Evolutionary conservation across 2,797 vertebrate genomes (phyloP), one percentile per base, ranked within the genome.

Genomic region (Darevskia mixta): DNA sequence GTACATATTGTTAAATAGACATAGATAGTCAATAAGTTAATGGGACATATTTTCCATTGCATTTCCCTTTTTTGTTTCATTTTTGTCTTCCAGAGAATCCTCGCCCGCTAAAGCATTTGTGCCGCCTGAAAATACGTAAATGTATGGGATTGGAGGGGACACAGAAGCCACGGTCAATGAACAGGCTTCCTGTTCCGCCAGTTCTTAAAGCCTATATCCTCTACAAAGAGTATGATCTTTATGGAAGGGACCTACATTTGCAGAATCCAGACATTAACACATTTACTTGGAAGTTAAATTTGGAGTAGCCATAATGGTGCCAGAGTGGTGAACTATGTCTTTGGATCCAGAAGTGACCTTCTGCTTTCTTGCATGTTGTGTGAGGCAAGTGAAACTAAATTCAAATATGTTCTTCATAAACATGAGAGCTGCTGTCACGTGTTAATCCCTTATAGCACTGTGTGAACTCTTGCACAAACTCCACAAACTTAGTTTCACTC

Each of bases 191-290:
- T 8, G 95, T 98, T 43, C 98, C 98, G 84, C 92, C 95, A 86
- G 83, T 96, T 89, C 95, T 98, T 87, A 97, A 90, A 92, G 96
- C 96, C 91, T 98, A 97, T 85, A 94, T 98, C 91, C 92, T 98
- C 88, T 98, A 97, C 95, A 98, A 96, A 91, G 98, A 98, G n/a
- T 97, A 97, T 83, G 97, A 98, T 92, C 96, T 98, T 45, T 98
- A 98, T 92, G 95, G 96, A 84, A 95, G 94, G 91, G 91, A 94
- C 41, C 92, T 98, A 85, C 72, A 87, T 88, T 91, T 86, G 75
- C 2, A 87, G 86, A 94, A 76, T 27, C 27, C 75, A 18, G 17
- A 20, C 72, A 17, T 11, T 27, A 25, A 72, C 29, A 49, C 32
- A 32, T 18, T 84, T 23, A 32, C 45, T 79, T 83, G 32, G 17